Evolutionary conservation across 2,113 vertebrate species (phyloP).

Genomic region (Furnarius figulus): DNA sequence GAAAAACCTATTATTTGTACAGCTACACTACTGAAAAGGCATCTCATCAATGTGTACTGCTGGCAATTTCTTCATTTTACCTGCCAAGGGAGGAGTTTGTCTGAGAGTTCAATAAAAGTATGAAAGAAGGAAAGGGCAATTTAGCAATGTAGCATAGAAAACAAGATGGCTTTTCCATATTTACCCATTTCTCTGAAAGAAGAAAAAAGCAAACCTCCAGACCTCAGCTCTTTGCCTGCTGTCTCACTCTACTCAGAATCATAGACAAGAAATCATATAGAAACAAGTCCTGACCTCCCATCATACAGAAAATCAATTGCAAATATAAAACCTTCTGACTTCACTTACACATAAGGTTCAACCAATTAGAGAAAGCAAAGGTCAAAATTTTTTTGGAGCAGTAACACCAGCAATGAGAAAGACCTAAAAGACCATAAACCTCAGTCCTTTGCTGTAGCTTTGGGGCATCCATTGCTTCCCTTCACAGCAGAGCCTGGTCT

Average conservation of each 20-base stretch:
- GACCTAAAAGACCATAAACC: neutral
- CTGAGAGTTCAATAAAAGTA: neutral
- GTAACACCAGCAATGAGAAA: neutral
- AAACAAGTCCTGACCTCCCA: accelerated
- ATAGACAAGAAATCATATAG: accelerated
- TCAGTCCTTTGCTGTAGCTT: neutral
- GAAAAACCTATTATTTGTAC: slow-evolving; percentile 39
- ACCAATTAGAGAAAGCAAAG: neutral
- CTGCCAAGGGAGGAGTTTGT: slow-evolving; percentile 29
- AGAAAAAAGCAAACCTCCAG: neutral
- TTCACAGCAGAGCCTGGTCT: neutral
- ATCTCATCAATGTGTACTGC: neutral
- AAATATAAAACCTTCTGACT: neutral
- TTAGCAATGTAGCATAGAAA: neutral
- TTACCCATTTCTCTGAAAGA: neutral
- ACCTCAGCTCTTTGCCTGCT: neutral
- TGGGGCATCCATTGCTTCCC: neutral
- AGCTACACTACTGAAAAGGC: neutral
- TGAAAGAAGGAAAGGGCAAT: neutral
- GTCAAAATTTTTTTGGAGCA: neutral
- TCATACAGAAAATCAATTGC: neutral
- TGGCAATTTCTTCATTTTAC: slow-evolving; percentile 20
- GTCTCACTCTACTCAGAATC: neutral
- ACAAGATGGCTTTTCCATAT: slow-evolving; percentile 11
- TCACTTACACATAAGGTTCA: neutral